A percentile compares a stretch with the other conserved stretches of the same genome.
Evolutionary conservation across 2,113 vertebrate species (phyloP).

Genomic region (Sardina pilchardus): DNA sequence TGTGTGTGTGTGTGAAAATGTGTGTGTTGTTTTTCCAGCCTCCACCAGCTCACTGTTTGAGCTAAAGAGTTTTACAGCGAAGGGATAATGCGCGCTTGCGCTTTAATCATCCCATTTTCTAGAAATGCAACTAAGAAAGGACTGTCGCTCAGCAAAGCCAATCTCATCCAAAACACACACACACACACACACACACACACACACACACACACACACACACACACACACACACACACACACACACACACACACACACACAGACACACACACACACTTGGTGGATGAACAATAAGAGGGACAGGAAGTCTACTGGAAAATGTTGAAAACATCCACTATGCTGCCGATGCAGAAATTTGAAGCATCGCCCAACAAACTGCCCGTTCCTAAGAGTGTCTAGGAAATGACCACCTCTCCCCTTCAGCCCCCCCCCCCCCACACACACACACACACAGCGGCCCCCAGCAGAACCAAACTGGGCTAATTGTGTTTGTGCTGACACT

Average conservation of each 20-base stretch:
- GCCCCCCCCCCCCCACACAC: neutral
- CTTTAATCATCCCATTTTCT: neutral
- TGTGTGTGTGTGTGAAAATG: neutral
- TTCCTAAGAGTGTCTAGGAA: neutral
- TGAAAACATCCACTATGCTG: too few species aligned
- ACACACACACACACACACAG: neutral
- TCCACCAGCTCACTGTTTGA: neutral
- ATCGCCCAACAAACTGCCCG: too few species aligned
- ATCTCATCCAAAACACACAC: neutral
- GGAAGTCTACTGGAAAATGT: too few species aligned
- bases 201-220: neutral
- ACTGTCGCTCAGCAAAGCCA: neutral
- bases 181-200: neutral
- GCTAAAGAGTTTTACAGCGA: neutral
- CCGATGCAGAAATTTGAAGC: too few species aligned
- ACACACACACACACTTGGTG: neutral
- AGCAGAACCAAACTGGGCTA: neutral
- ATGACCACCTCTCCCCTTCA: neutral
- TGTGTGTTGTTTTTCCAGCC: neutral
- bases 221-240: neutral
- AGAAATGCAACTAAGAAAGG: neutral
- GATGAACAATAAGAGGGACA: too few species aligned
- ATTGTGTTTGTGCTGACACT: slow-evolving; percentile 2
- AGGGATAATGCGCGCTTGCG: neutral
- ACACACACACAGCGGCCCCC: too few species aligned